Conservation (phyloP, 1,140 invertebrate genomes). For the Diploscapter pachys region DNA sequence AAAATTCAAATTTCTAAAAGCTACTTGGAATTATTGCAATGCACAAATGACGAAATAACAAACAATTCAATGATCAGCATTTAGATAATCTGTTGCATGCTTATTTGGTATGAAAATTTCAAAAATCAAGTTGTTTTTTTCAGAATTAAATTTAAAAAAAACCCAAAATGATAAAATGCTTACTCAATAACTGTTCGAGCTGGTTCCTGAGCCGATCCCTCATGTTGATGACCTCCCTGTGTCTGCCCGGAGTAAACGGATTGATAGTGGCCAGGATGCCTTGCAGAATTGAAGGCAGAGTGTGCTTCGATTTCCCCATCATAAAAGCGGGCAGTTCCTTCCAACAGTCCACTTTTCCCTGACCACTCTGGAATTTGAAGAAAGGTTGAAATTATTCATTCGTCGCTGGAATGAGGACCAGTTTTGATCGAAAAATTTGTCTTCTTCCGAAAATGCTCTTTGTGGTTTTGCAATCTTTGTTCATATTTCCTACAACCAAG, state of each 20-base stretch:
- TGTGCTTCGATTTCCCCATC: conserved; percentile 19
- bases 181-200: no score
- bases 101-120: no score
- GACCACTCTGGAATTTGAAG: background rate
- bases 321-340: conserved; percentile 15
- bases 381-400: no score
- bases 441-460: background rate
- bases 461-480: background rate
- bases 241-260: no score
- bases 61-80: conserved; percentile 72
- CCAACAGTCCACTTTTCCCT: background rate
- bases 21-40: conserved; percentile 5
- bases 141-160: no score
- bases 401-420: conserved; percentile 68
- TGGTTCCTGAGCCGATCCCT: no score
- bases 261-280: background rate
- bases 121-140: no score
- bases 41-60: background rate
- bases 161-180: no score
- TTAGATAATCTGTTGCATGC: conserved; percentile 64
- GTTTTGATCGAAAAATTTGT: conserved; percentile 68
- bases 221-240: no score
- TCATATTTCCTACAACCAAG: background rate
- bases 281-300: conserved; percentile 6
- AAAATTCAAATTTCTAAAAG: background rate